Evolutionary conservation across 2,113 vertebrate species (phyloP), one percentile per base, ranked within the genome.

Genomic region (Sceloporus tristichus): DNA sequence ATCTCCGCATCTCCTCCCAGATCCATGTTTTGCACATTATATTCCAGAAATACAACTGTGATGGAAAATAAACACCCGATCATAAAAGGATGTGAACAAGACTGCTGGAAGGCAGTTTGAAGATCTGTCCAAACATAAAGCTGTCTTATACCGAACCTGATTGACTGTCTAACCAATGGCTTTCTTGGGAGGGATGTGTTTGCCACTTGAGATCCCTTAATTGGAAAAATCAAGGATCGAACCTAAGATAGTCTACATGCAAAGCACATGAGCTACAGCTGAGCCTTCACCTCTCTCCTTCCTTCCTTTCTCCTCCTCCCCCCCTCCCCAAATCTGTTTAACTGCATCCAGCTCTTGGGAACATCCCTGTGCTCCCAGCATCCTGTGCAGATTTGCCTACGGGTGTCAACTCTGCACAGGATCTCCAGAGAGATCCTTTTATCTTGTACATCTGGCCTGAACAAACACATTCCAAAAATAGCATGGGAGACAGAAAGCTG

Each of bases 401-500:
- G 73, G 62, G 73, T 83, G 74, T 77, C 73, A 83, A 78, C 68
- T 74, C 78, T 59, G 86, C 6, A 18, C 34, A 27, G 0, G 0
- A 53, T 84, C 77, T 82, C 76, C 95, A 79, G 2, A 0, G 6
- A 90, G 42, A 9, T 9, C 42, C 90, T 79, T 94, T 88, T 92
- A 84, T 85, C 84, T 78, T 62, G 48, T 82, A 82, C 71, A 82
- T 82, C 71, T 68, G 79, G 84, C 79, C 73, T 70, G 73, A 89
- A 74, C 74, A 82, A 86, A 81, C 91, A 86, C 87, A 85, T 81
- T 54, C 78, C 85, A 71, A 88, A 82, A 90, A 89, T 86, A 78
- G 62, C 78, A 82, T 6, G 86, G 65, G 1, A 8, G 81, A 54
- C 56, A 0, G 0, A 40, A 40, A 0, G 0, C 42, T 38, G 66